Conservation (phyloP, 2,888 invertebrate genomes). For the Leptura quadrifasciata region DNA sequence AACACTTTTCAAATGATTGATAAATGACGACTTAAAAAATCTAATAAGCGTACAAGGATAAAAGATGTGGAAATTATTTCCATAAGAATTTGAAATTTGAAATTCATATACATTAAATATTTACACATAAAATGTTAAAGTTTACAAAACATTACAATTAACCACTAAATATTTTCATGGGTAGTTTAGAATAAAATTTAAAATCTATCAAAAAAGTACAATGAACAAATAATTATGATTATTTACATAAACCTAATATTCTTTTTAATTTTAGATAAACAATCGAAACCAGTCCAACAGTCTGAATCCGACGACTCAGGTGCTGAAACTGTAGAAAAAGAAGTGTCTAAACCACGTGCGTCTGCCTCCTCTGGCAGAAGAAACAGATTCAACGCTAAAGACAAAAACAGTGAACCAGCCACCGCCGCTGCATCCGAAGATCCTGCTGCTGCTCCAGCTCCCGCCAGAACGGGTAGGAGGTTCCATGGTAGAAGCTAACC, state of each 20-base stretch:
- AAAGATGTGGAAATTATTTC: too few species aligned
- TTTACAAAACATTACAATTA: too few species aligned
- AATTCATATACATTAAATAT: too few species aligned
- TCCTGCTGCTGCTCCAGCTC: conserved; percentile 56
- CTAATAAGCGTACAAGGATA: too few species aligned
- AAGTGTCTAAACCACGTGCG: conserved; percentile 46
- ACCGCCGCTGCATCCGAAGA: conserved; percentile 52
- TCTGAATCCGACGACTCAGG: conserved; percentile 56
- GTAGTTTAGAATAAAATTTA: too few species aligned
- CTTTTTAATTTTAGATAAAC: conserved; percentile 61
- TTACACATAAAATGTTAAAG: too few species aligned
- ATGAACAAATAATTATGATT: background rate
- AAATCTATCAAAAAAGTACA: too few species aligned
- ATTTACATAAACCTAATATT: background rate
- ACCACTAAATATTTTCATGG: too few species aligned
- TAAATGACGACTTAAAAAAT: too few species aligned
- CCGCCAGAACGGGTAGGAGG: conserved; percentile 69
- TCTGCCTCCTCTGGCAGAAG: conserved; percentile 53
- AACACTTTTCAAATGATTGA: too few species aligned
- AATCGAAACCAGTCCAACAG: conserved; percentile 56
- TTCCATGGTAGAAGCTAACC: conserved; percentile 68
- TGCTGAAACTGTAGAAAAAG: conserved; percentile 49
- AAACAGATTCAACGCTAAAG: conserved; percentile 53
- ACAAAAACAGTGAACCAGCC: conserved; percentile 55
- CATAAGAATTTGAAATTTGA: too few species aligned